Percentiles rank a stretch among this genome's conserved stretches.
Evolutionary conservation across 2,888 invertebrate species (phyloP).

Genomic region (Ormyrus labotus): DNA sequence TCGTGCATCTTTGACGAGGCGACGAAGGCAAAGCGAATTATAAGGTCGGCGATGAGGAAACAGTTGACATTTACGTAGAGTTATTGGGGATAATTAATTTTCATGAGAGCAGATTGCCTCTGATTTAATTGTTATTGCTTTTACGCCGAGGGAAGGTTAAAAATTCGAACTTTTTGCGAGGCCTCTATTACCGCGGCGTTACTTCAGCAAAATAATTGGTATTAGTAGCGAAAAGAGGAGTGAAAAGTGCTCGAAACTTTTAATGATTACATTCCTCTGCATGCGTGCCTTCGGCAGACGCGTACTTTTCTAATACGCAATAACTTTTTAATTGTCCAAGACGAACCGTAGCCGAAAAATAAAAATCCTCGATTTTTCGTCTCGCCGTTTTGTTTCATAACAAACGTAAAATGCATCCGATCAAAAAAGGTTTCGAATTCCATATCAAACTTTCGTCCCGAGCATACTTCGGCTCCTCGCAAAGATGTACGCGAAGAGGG

Average conservation of each 20-base stretch:
- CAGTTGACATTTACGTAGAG: not conserved
- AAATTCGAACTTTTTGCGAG: not conserved
- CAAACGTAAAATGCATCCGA: not conserved
- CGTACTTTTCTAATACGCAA: too few species aligned
- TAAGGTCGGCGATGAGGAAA: not conserved
- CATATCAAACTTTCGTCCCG: not conserved
- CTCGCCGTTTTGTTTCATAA: too few species aligned
- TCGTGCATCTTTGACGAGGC: not conserved
- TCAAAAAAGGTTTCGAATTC: constrained; percentile 8
- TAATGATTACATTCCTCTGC: not conserved
- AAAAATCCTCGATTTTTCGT: too few species aligned
- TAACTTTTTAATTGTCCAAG: too few species aligned
- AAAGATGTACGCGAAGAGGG: too few species aligned
- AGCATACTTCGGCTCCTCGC: too few species aligned
- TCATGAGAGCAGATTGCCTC: not conserved
- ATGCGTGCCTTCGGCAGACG: too few species aligned
- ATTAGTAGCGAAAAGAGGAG: not conserved
- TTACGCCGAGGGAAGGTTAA: not conserved
- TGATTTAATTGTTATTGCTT: not conserved
- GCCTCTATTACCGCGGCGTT: too few species aligned
- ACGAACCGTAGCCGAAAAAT: too few species aligned
- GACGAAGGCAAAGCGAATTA: not conserved
- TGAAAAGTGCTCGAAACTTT: constrained; percentile 6
- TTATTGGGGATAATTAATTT: not conserved
- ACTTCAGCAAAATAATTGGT: not conserved